Evolutionary conservation across 2,797 vertebrate genomes (phyloP).

Genomic region (Huso huso): DNA sequence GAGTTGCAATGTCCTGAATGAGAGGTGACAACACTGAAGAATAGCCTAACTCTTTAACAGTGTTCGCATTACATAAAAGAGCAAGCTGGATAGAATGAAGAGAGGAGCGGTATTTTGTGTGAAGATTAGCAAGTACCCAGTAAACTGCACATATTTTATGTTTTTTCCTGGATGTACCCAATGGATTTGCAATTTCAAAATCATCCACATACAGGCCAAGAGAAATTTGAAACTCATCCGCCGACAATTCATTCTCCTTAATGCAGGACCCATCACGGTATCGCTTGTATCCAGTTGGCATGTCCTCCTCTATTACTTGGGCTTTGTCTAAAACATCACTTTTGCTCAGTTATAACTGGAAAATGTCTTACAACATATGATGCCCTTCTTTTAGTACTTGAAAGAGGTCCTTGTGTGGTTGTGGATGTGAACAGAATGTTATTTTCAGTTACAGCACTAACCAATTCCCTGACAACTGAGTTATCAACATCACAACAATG

Average conservation of each 20-base stretch:
- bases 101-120: conserved; percentile 27
- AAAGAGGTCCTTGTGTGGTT: conserved; percentile 19
- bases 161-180: conserved; percentile 21
- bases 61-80: conserved; percentile 20
- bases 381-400: conserved; percentile 24
- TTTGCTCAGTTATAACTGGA: conserved; percentile 21
- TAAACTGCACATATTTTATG: conserved; percentile 26
- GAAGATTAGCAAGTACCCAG: conserved; percentile 30
- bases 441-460: conserved; percentile 16
- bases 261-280: conserved; percentile 22
- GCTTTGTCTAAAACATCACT: conserved; percentile 19
- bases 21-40: conserved; percentile 22
- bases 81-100: conserved; percentile 24
- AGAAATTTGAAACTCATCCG: conserved; percentile 22
- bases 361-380: conserved; percentile 20
- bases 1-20: conserved; percentile 15
- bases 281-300: conserved; percentile 15
- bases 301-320: conserved; percentile 13
- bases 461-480: conserved; percentile 15
- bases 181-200: conserved; percentile 25
- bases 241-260: conserved; percentile 16
- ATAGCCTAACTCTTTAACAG: conserved; percentile 23
- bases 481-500: conserved; percentile 17
- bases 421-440: conserved; percentile 11
- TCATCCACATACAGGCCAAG: conserved; percentile 21